Evolutionary conservation across 2,888 invertebrate species (phyloP), one percentile per base, ranked within the genome.

Genomic region (Siphlonurus alternatus): DNA sequence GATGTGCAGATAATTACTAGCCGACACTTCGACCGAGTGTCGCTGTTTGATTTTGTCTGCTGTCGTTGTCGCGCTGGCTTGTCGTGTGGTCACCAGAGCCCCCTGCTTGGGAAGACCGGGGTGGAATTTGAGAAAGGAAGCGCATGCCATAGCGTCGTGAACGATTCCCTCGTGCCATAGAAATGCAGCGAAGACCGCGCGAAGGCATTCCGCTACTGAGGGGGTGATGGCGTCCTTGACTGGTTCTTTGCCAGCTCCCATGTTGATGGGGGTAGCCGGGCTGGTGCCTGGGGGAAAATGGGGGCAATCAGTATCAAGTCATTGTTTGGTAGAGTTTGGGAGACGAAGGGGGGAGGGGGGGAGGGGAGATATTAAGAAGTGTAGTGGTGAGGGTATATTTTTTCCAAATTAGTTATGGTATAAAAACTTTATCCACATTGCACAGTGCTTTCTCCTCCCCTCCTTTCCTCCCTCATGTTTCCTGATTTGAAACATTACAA

Each of bases 121-220:
- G 75, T 93, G 90, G 73, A 97, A 97, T 76, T 95, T 95, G 7
- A 98, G 80, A 74, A 93, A 98, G 0, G 96, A 93, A 0, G 97
- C 94, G 73, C 95, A 96, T 0, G 97, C 95, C 87, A 98, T 97
- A 3, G 97, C 95, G 74, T 98, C 97, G 74, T 96, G 95, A 0
- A 97, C 95, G 61, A 97, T 87, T 18, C 95, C 92, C 78, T 97
- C 96, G 73, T 98, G 97, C 96, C 97, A 98, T 1, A 98, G 78
- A 70, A 97, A 86, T 0, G 97, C 94, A 0, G 97, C 96, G 76
- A 98, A 98, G 2, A 95, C 90, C 0, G 95, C 91, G n/a, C 98
- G 79, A 23, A 95, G 77, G 69, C 93, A 89, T 75, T 96, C 94
- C 0, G 93, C 94, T 63, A 94, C 88, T 0, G 93, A 90, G 0